Evolutionary conservation across 2,888 invertebrate species (phyloP).

Genomic region (Eledone cirrhosa): DNA sequence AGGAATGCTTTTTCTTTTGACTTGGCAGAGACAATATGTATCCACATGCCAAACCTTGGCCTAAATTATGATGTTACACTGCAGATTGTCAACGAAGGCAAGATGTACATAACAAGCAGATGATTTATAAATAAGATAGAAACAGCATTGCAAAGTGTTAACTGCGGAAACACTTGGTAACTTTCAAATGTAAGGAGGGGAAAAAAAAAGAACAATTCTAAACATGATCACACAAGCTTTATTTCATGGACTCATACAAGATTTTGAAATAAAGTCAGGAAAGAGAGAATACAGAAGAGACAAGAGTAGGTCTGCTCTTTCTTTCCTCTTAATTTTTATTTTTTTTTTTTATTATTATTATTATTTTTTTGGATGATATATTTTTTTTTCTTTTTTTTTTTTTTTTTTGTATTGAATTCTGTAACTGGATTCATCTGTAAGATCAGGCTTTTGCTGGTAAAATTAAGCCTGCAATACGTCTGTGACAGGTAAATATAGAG

Average conservation of each 20-base stretch:
- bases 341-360: neutral
- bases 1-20: too few relatives aligned
- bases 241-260: conserved; percentile 27
- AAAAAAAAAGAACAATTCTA: conserved; percentile 26
- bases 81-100: too few relatives aligned
- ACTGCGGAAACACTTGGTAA: conserved; percentile 24
- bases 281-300: neutral
- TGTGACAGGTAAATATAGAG: conserved; percentile 15
- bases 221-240: conserved; percentile 28
- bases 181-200: conserved; percentile 6
- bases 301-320: neutral
- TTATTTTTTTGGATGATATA: neutral
- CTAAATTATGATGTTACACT: too few relatives aligned
- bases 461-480: too few relatives aligned
- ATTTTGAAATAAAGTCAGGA: conserved; percentile 26
- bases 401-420: neutral
- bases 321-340: neutral
- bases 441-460: too few relatives aligned
- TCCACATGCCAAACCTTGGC: too few relatives aligned
- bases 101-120: too few relatives aligned
- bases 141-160: neutral
- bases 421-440: too few relatives aligned
- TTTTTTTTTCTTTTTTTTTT: neutral
- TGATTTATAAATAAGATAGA: too few relatives aligned
- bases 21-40: too few relatives aligned